Evolutionary conservation across 2,113 vertebrate species (phyloP), one percentile per base, ranked within the genome.

Genomic region (Erpornis zantholeuca): DNA sequence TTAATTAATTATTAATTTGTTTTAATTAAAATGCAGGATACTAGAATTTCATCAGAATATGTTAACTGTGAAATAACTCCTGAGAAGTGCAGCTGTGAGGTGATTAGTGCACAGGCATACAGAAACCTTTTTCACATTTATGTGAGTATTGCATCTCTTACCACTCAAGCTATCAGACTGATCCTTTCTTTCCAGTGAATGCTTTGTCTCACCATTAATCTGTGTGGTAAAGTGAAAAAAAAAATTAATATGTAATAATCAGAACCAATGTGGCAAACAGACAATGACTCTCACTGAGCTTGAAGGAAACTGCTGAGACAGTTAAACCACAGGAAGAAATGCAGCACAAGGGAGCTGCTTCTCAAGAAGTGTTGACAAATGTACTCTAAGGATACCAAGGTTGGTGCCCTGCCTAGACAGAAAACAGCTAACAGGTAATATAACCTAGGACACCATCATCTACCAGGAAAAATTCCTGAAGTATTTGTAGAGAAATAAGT

Each of bases 121-220:
- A 14, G 52, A 75, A 61, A 72, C 12, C 23, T 69, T 38, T 71
- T 56, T 27, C 49, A 76, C 38, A 19, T 65, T 19, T 53, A 24
- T 50, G 16, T 53, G 13, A 89, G 56, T 9, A 12, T 0, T 64
- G 24, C 23, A 52, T 91, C 11, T 95, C 97, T 98, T 98, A 99
- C 99, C 98, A 97, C 97, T 98, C 54, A 81, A 69, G 64, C 35
- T 92, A 33, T 98, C 97, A 86, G 95, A 63, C 15, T 95, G 88
- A 92, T 97, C 98, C 86, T 97, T 98, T 76, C 94, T 96, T 65
- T 98, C 98, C 78, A 98, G 96, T 31, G 93, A 93, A 64, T 88
- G 86, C 86, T 88, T 98, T 14, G 96, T 98, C 88, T 99, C 98
- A 92, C 98, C 99, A 96, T 99, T 99, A 42, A 98, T 94, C 99